Evolutionary conservation across 2,888 invertebrate genomes (phyloP).

Genomic region (Eumacrocentrus americanus): DNA sequence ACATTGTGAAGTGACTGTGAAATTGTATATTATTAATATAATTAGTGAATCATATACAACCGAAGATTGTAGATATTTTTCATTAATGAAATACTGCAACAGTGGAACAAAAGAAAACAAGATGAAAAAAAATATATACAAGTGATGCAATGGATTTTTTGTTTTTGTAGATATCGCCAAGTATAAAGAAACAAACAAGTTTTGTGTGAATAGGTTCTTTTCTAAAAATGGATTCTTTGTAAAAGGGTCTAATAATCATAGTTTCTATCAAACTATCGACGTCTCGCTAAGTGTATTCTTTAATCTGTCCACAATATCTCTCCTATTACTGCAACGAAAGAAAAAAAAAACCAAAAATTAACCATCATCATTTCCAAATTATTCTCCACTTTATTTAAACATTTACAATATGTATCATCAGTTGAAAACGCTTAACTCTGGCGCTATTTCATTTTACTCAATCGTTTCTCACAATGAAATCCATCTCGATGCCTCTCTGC

Average conservation of each 20-base stretch:
- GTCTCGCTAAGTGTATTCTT: conserved; percentile 31
- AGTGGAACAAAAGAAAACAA: conserved; percentile 18
- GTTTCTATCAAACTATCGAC: conserved; percentile 59
- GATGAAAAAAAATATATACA: conserved; percentile 36
- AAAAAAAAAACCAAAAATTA: neutral
- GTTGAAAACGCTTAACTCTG: neutral
- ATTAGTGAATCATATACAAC: conserved; percentile 41
- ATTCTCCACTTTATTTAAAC: conserved; percentile 6
- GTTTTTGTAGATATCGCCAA: conserved; percentile 61
- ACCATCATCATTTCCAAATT: neutral
- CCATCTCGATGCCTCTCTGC: neutral
- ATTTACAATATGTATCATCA: conserved; percentile 14
- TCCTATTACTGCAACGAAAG: conserved; percentile 1
- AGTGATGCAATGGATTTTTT: conserved; percentile 58
- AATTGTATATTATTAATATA: conserved; percentile 48
- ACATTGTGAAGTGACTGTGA: conserved; percentile 52
- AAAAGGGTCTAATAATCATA: conserved; percentile 64
- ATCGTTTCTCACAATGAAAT: neutral
- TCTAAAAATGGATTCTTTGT: conserved; percentile 62
- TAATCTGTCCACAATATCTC: conserved; percentile 25
- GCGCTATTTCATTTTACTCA: neutral
- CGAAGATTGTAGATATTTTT: conserved; percentile 46
- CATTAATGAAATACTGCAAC: conserved; percentile 46
- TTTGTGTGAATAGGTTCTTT: conserved; percentile 63
- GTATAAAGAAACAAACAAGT: conserved; percentile 41